Evolutionary conservation across 1,140 invertebrate species (phyloP).

Genomic region (Tyrophagus putrescentiae): DNA sequence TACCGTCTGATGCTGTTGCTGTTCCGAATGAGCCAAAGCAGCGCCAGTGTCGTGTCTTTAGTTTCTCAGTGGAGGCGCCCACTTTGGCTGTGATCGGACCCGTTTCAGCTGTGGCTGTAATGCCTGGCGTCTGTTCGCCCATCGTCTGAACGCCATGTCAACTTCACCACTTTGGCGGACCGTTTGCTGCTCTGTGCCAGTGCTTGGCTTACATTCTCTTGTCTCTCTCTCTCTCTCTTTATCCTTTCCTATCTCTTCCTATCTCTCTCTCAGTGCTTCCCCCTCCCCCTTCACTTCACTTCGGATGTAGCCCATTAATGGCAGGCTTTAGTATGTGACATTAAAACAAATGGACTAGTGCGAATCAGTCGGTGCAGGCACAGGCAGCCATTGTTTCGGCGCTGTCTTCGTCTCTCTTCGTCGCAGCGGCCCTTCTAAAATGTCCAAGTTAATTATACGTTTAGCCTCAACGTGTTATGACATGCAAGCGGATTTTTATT

Average conservation of each 20-base stretch:
- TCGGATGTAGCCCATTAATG: conserved; percentile 1
- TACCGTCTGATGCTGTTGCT: too few relatives aligned
- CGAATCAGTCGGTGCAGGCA: conserved; percentile 2
- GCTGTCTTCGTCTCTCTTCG: conserved; percentile 3
- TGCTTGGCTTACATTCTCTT: not conserved
- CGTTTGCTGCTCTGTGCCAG: not conserved
- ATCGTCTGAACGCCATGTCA: too few relatives aligned
- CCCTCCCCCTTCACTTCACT: not conserved
- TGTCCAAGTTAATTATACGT: conserved; percentile 19
- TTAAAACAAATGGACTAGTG: conserved; percentile 2
- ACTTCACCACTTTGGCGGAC: too few relatives aligned
- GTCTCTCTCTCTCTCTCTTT: conserved; percentile 1
- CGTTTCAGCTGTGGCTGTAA: too few relatives aligned
- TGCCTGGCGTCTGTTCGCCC: too few relatives aligned
- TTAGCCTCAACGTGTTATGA: conserved; percentile 16
- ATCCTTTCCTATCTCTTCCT: not conserved
- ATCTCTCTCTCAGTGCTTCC: conserved; percentile 15
- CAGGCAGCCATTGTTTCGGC: not conserved
- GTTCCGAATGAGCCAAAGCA: too few relatives aligned
- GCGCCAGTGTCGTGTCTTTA: too few relatives aligned
- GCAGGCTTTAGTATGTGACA: conserved; percentile 2
- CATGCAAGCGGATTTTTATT: conserved; percentile 19
- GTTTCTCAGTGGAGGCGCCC: too few relatives aligned
- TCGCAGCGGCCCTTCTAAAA: not conserved
- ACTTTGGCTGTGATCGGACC: too few relatives aligned